phyloP scores from a whole-genome alignment of 1,140 invertebrate genomes.

The Drosophila trapezifrons region DNA sequence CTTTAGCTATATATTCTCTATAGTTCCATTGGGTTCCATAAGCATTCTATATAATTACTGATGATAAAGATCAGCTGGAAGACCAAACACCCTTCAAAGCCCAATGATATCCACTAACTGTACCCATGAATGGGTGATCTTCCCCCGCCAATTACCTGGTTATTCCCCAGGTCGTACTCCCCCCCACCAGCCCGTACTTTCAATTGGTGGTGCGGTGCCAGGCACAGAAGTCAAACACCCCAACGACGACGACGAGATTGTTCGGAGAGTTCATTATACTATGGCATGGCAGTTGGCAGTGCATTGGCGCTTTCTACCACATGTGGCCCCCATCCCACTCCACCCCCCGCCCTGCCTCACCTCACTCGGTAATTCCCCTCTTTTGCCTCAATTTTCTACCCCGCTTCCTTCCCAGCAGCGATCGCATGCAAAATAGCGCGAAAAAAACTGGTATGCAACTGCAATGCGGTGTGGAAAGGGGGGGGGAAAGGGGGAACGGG shows the following conservation, averaged over 20 bases:
- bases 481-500: neutral
- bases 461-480: conserved; percentile 11
- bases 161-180: conserved; percentile 15
- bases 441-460: conserved; percentile 72
- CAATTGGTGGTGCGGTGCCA: conserved; percentile 30
- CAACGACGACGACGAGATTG: conserved; percentile 28
- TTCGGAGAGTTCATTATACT: conserved; percentile 62
- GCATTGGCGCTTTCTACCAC: conserved; percentile 61
- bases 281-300: conserved; percentile 32
- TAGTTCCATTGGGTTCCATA: neutral
- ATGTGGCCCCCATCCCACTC: conserved; percentile 15
- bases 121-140: conserved; percentile 14
- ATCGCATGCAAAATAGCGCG: conserved; percentile 73
- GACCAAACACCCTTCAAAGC: neutral
- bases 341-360: neutral
- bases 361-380: neutral
- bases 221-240: conserved; percentile 63
- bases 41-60: neutral
- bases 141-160: conserved; percentile 28
- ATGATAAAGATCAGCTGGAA: neutral
- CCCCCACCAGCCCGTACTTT: neutral
- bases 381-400: conserved; percentile 1
- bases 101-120: conserved; percentile 3
- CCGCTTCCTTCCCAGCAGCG: conserved; percentile 5
- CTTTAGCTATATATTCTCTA: too few relatives aligned